Evolutionary conservation across 1,140 invertebrate genomes (phyloP), one percentile per base, ranked within the genome.

Genomic region (Procambarus virginalis): DNA sequence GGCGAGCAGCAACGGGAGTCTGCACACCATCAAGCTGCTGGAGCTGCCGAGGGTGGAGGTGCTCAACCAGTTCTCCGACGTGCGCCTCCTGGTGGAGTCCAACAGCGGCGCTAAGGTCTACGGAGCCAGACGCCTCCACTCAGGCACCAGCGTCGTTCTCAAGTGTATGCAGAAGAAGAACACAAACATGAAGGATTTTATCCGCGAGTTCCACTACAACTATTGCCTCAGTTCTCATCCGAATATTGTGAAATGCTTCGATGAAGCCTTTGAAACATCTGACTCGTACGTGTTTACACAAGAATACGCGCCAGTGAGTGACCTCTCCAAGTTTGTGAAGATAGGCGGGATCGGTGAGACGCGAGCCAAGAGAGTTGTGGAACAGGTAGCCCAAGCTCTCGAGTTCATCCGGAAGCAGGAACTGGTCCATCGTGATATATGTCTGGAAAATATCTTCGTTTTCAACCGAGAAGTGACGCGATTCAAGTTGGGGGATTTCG

Each of bases 401-500:
- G 98, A 99, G 92, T 96, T 98, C 93, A 96, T 99, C 93, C 98
- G 99, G 94, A 96, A 96, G 70, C 96, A 98, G 94, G 97, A 98
- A 92, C 94, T 99, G 76, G 98, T 98, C 22, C 98, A 99, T 94
- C 95, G 98, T 46, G 97, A 99, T 93, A 96, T 99, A 14, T 98
- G 98, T 94, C 94, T 96, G 20, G 96, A 97, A 93, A 97, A 97
- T 93, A 95, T 97, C 73, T 94, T 97, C 17, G 95, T 97, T 8
- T 97, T 97, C 93, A 96, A 96, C 92, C 97, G 96, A 76, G 97
- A 98, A 93, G 98, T 98, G 94, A 97, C 96, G 73, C 95, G 97
- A 90, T 97, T 99, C 45, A 99, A 99, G 94, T 94, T 99, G 70
- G 98, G 98, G 93, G 98, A 99, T 94, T 99, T 99, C 93, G 98